Percentiles rank a stretch among this genome's conserved stretches.
Conservation (phyloP, 2,888 invertebrate species). For the Cheilosia grossa region DNA sequence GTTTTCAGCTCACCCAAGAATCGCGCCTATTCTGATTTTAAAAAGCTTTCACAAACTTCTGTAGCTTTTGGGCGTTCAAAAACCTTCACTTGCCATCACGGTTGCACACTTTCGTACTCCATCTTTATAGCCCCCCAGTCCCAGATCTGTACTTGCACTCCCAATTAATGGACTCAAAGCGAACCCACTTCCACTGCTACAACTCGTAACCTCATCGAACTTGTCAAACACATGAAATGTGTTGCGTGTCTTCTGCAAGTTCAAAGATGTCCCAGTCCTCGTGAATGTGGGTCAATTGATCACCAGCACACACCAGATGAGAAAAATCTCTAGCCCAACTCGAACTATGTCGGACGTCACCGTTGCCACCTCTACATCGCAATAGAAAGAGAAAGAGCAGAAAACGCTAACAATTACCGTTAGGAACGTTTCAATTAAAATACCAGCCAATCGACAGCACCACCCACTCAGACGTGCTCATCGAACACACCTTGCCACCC, state of each 20-base stretch:
- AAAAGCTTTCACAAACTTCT: no score
- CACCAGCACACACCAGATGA: slow-evolving; percentile 34
- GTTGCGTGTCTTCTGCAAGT: slow-evolving; percentile 64
- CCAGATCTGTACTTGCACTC: slow-evolving; percentile 7
- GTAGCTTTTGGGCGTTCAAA: not conserved
- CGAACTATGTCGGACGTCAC: not conserved
- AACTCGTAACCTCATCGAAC: slow-evolving; percentile 63
- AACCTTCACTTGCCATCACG: not conserved
- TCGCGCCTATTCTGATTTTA: no score
- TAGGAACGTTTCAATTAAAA: slow-evolving; percentile 75
- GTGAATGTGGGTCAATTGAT: slow-evolving; percentile 68
- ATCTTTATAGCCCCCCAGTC: not conserved
- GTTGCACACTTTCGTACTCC: slow-evolving; percentile 2
- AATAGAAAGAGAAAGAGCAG: slow-evolving; percentile 13
- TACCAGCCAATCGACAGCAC: slow-evolving; percentile 68
- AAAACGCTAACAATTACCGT: slow-evolving; percentile 66
- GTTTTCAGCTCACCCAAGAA: no score
- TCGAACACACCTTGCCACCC: slow-evolving; percentile 63
- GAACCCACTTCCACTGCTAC: slow-evolving; percentile 28
- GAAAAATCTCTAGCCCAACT: slow-evolving; percentile 23
- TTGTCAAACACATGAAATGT: slow-evolving; percentile 66
- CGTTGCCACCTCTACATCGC: not conserved
- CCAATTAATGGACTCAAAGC: slow-evolving; percentile 38
- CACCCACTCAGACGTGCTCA: slow-evolving; percentile 57
- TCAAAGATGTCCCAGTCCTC: slow-evolving; percentile 52